phyloP scores from a whole-genome alignment of 2,888 invertebrate genomes.

The Rhingia campestris region DNA sequence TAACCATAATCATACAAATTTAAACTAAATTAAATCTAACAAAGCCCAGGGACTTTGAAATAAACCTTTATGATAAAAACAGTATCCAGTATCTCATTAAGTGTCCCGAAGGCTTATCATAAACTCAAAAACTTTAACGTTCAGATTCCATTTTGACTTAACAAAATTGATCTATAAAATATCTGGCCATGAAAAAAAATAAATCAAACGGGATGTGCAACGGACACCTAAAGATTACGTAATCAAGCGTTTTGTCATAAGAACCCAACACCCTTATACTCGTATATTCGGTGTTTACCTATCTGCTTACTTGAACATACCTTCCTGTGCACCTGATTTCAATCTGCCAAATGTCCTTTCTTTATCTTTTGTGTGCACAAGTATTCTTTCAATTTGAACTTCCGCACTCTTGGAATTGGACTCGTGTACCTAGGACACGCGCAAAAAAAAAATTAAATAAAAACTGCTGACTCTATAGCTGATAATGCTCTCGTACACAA shows the following conservation, averaged over 20 bases:
- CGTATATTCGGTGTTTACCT: neutral
- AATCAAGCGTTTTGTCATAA: neutral
- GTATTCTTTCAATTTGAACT: conserved; percentile 20
- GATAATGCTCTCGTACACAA: neutral
- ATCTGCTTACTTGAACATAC: neutral
- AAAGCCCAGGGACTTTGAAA: too few species aligned
- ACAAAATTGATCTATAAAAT: neutral
- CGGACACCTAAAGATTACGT: neutral
- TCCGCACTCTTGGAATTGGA: neutral
- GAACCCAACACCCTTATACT: neutral
- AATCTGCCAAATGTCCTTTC: conserved; percentile 4
- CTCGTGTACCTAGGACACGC: neutral
- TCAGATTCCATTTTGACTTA: neutral
- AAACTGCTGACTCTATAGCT: neutral
- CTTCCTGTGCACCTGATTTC: neutral
- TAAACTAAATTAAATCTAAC: too few species aligned
- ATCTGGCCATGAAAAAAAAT: neutral
- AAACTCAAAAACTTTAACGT: neutral
- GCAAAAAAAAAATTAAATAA: neutral
- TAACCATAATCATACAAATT: too few species aligned
- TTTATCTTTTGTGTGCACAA: neutral
- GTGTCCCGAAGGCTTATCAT: too few species aligned
- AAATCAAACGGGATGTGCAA: conserved; percentile 3
- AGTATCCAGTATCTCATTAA: too few species aligned
- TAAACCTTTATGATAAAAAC: too few species aligned